Percentiles rank a stretch among this genome's conserved stretches.
These are phyloP conservation scores for Epizoanthus ramosus DNA, from an alignment of 92 coral and sea anemone genomes.

Conservation along the genomic window DNA sequence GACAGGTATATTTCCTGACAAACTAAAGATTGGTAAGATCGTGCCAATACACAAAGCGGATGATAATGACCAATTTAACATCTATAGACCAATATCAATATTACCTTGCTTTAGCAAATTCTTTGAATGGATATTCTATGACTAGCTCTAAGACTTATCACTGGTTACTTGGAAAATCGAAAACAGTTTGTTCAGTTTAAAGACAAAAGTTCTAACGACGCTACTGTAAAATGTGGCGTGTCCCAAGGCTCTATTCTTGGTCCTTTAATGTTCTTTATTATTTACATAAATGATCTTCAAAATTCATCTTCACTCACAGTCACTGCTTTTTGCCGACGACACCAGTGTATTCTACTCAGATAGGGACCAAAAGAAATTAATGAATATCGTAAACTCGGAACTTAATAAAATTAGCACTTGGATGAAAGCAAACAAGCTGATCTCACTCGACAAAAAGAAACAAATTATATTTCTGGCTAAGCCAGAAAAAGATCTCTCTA, in stretches of 20 bases:
- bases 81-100: constrained; percentile 30
- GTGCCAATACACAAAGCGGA: constrained; percentile 12
- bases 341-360: neutral
- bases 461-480: neutral
- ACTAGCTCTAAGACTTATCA: neutral
- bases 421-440: too few relatives aligned
- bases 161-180: constrained; percentile 1
- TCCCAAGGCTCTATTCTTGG: constrained; percentile 31
- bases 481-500: too few relatives aligned
- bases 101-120: neutral
- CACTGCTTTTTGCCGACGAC: constrained; percentile 23
- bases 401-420: neutral
- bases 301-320: constrained; percentile 12
- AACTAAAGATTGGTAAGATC: constrained; percentile 10
- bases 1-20: constrained; percentile 7
- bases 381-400: constrained; percentile 4
- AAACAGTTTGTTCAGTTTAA: too few relatives aligned
- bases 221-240: neutral
- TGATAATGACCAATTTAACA: neutral
- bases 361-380: neutral
- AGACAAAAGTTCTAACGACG: neutral
- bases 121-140: neutral
- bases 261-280: constrained; percentile 14
- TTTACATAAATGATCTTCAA: constrained; percentile 12
- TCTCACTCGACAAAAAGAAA: neutral